Evolutionary conservation across 2,797 vertebrate genomes (phyloP), one percentile per base, ranked within the genome.

Genomic region (Todus mexicanus): DNA sequence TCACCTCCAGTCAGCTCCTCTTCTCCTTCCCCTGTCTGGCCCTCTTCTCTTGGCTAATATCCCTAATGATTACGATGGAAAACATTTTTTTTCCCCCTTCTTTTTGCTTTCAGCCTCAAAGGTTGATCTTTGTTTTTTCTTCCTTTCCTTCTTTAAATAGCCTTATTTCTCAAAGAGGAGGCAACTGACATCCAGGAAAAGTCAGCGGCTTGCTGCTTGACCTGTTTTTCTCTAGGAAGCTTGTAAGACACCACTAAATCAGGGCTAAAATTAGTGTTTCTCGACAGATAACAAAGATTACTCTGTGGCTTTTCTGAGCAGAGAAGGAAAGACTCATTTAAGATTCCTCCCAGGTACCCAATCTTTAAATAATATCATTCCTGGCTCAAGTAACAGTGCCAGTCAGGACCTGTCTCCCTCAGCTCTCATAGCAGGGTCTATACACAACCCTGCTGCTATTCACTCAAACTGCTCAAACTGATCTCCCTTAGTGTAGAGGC

Each of bases 41-140:
- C 73, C 65, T 83, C 64, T 54, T 76, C 90, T 72, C 91, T 68
- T 87, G 92, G 84, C 92, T 88, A 75, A 92, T 88, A 87, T 38
- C 73, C 60, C 73, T 60, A 77, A 70, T 89, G 84, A 88, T 37
- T 56, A 68, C 70, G 77, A 84, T 4, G 31, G 61, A 85, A 89
- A 91, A 54, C 9, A 4, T 7, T 43, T 48, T 14, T 45, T 78
- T 74, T 72, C 75, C 12, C 31, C 56, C n/a, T n/a, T n/a, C 57
- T 63, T 80, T 65, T 65, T 47, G 15, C 66, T 83, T 89, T 79
- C 71, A 93, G 53, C n/a, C 61, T 68, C 48, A 75, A 38, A 90
- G 43, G n/a, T 22, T 57, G 50, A 33, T 42, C 45, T 59, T 60
- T 68, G 18, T 5, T 59, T 38, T n/a, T 76, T 6, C 35, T 72